Conservation (phyloP, 2,113 vertebrate species). For the Miniopterus natalensis region DNA sequence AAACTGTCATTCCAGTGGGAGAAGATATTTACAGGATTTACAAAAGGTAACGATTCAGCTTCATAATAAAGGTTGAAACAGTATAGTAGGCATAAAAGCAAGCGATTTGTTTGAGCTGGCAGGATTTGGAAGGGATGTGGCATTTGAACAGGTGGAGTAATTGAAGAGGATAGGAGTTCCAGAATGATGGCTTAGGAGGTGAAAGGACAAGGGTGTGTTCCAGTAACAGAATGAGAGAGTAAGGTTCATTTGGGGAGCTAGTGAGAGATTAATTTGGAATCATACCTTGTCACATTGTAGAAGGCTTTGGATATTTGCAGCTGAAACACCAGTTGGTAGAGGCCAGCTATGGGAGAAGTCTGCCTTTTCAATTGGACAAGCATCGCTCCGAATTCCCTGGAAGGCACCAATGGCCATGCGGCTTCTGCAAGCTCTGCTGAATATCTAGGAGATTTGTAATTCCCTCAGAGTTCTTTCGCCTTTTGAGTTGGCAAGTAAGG, state of each 20-base stretch:
- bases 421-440: not conserved
- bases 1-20: not conserved
- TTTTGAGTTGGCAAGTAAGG: not conserved
- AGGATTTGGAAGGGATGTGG: constrained; percentile 22
- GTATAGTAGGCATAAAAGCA: constrained; percentile 10
- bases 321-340: not conserved
- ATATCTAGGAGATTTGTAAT: not conserved
- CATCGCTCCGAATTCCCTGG: not conserved
- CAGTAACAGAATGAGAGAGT: not conserved
- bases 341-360: not conserved
- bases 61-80: not conserved
- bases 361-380: not conserved
- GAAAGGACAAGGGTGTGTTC: not conserved
- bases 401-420: not conserved
- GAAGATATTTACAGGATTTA: constrained; percentile 22
- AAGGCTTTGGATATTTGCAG: not conserved
- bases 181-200: not conserved
- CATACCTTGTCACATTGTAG: not conserved
- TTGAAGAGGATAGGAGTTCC: not conserved
- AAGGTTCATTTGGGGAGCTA: not conserved
- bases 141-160: not conserved
- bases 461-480: not conserved
- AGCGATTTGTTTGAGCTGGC: not conserved
- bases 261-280: not conserved
- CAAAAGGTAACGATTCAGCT: not conserved